Percentiles rank a stretch among this genome's conserved stretches.
Conservation (phyloP, 2,797 vertebrate species). For the Tangara arthus region DNA sequence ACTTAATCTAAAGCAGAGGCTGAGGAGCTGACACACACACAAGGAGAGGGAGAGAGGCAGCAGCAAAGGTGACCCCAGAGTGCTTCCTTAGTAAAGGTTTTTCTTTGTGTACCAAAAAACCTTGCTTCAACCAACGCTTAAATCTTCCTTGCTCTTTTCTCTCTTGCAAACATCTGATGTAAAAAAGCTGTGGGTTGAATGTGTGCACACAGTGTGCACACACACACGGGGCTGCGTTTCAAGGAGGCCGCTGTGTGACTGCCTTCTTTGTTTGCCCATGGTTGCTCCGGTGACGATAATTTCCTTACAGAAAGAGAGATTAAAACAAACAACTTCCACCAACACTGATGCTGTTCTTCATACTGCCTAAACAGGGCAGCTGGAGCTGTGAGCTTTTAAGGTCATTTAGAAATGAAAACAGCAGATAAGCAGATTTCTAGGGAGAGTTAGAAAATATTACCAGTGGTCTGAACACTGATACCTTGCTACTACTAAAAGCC, state of each 20-base stretch:
- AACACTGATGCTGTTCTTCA: not conserved
- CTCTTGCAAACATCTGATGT: not conserved
- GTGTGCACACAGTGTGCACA: rapidly evolving
- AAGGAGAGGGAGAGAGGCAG: not conserved
- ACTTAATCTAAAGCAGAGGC: constrained; percentile 24
- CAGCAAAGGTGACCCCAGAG: rapidly evolving
- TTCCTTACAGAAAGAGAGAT: not conserved
- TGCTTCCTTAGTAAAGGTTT: not conserved
- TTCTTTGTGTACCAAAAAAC: not conserved
- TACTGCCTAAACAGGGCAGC: not conserved
- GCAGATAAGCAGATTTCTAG: not conserved
- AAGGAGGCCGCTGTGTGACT: not conserved
- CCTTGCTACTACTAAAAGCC: not conserved
- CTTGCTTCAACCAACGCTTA: not conserved
- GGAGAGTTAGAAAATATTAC: not conserved
- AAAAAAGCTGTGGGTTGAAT: not conserved
- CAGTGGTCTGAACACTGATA: not conserved
- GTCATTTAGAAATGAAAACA: not conserved
- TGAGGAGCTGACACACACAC: rapidly evolving
- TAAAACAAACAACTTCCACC: not conserved
- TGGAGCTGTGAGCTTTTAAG: not conserved
- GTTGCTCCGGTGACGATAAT: not conserved
- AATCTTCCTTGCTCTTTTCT: not conserved
- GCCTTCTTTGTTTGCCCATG: not conserved
- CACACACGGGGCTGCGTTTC: rapidly evolving